Base-by-base conservation (phyloP, 2,888 invertebrate genomes). In the Octodonta nipae region DNA sequence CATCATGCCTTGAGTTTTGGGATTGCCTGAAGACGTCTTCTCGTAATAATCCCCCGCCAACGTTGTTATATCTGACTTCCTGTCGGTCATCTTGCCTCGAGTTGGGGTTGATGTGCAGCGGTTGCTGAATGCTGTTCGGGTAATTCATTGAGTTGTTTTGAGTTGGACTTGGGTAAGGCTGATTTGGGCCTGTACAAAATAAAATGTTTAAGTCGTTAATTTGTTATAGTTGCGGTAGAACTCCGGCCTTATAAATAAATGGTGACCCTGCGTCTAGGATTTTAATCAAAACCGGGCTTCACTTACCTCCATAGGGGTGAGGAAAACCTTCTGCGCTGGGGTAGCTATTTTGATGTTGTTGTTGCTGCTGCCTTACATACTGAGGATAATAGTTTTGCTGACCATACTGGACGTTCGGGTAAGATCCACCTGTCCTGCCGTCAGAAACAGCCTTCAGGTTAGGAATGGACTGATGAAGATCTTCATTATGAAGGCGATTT, bases 391-490 rank as follows among this genome's bases (percentile, higher is more conserved):
- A 42, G 17, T 34, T 36, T n/a, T n/a, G n/a, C 26, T 37, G 42
- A 11, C 32, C 30, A 4, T 22, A 22, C 38, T 52, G 55, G 13
- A 53, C 51, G 14, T 46, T 49, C 1, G 55, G 55, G 35, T 45
- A 57, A 6, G 56, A 51, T n/a, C 53, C 54, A n/a, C 53, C 54
- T 11, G 55, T 42, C 14, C 56, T 45, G 25, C 52, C 32, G 45
- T 50, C 52, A 52, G 53, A 42, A 51, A 52, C 35, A 26, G 47
- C 38, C 39, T 63, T 63, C 16, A 63, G 47, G 39, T 63, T 63
- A n/a, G 63, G 63, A 36, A 63, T 62, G n/a, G 61, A 61, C 34
- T 63, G 62, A 37, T 63, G 62, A 15, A 60, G 43, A 40, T 59
- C 56, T 25, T 47, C 38, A 40, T 47, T 37, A 13, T 42, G 45